phyloP scores from a whole-genome alignment of 1,140 invertebrate genomes.

The Spodoptera litura region DNA sequence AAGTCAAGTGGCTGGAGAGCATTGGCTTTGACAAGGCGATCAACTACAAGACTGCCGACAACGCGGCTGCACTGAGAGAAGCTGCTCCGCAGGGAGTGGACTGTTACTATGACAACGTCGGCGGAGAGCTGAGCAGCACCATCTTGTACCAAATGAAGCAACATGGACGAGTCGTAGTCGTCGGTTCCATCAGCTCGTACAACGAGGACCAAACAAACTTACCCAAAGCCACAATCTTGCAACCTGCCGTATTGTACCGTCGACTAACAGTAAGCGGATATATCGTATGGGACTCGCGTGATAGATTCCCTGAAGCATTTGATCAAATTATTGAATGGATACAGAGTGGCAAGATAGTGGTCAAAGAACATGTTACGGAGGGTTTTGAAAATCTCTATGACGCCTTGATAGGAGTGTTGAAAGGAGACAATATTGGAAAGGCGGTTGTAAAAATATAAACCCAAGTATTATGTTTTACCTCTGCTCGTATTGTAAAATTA shows the following conservation, averaged over 20 bases:
- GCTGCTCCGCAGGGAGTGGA: constrained; percentile 88
- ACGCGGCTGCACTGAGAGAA: constrained; percentile 84
- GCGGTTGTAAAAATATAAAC: constrained; percentile 79
- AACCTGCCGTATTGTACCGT: constrained; percentile 79
- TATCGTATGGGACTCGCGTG: constrained; percentile 57
- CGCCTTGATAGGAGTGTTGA: constrained; percentile 86
- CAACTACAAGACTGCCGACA: constrained; percentile 89
- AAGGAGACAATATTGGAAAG: constrained; percentile 87
- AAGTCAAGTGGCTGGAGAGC: constrained; percentile 73
- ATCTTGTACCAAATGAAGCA: constrained; percentile 88
- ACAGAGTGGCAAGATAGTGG: constrained; percentile 84
- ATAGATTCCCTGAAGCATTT: constrained; percentile 74
- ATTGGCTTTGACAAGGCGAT: constrained; percentile 88
- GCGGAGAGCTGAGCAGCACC: constrained; percentile 87
- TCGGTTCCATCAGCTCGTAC: constrained; percentile 87
- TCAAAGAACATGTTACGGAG: constrained; percentile 84
- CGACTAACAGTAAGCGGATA: constrained; percentile 85
- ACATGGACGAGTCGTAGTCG: constrained; percentile 87
- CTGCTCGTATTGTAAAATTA: no score
- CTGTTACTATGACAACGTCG: constrained; percentile 88
- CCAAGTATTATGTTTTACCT: no score
- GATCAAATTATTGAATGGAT: constrained; percentile 81
- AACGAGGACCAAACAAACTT: constrained; percentile 67
- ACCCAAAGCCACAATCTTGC: constrained; percentile 75
- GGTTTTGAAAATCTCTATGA: constrained; percentile 87